A percentile compares a stretch with the other conserved stretches of the same genome.
Evolutionary conservation across 2,797 vertebrate species (phyloP).

Genomic region (Lophotriccus pileatus): DNA sequence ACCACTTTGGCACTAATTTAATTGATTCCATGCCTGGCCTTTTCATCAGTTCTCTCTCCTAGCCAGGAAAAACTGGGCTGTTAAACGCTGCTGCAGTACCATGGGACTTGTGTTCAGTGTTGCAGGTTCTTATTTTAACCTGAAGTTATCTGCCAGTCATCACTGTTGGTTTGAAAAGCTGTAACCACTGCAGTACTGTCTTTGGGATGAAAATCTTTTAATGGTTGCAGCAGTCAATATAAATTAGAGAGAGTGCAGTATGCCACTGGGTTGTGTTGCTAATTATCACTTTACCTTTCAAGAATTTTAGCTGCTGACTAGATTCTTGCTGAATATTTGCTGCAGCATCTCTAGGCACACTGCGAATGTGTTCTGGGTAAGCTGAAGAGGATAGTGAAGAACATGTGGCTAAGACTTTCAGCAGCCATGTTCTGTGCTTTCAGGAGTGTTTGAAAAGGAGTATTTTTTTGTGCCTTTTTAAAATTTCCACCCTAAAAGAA

Average conservation of each 20-base stretch:
- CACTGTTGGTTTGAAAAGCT: not conserved
- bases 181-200: not conserved
- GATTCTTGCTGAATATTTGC: not conserved
- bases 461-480: not conserved
- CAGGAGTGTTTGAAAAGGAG: not conserved
- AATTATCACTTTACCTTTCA: not conserved
- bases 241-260: not conserved
- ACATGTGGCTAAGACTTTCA: not conserved
- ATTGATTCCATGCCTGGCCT: constrained; percentile 48
- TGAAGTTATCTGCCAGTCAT: constrained; percentile 19
- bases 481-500: not conserved
- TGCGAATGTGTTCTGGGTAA: not conserved
- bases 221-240: not conserved
- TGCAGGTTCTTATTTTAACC: constrained; percentile 53
- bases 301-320: not conserved
- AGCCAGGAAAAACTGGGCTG: constrained; percentile 23
- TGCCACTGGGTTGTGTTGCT: not conserved
- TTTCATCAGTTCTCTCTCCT: constrained; percentile 42
- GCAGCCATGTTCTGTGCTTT: not conserved
- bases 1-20: constrained; percentile 40
- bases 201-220: constrained; percentile 16
- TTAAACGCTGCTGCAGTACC: constrained; percentile 46
- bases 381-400: not conserved
- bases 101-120: constrained; percentile 22
- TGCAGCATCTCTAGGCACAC: not conserved